phyloP scores from a whole-genome alignment of 2,113 vertebrate species.

The Carassius carassius region DNA sequence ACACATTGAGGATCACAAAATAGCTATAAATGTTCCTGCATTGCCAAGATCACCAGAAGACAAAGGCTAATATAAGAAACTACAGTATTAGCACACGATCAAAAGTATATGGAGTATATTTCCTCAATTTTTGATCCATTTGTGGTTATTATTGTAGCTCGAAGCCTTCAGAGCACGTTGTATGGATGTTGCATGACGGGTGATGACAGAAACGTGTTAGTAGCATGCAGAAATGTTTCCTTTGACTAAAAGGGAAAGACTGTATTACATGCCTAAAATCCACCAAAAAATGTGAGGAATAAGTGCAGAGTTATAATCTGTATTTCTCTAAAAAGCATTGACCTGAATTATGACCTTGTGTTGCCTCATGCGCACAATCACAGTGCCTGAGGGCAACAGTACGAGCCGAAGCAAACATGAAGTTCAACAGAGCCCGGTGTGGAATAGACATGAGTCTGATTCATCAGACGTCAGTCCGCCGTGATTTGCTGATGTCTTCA shows the following conservation, averaged over 20 bases:
- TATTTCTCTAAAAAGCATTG: slow-evolving; percentile 3
- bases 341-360: slow-evolving; percentile 20
- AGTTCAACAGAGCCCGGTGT: slow-evolving; percentile 20
- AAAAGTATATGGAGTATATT: not conserved
- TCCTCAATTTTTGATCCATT: not conserved
- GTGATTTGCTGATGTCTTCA: not conserved
- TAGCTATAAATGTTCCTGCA: not conserved
- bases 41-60: slow-evolving; percentile 25
- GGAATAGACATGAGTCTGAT: slow-evolving; percentile 28
- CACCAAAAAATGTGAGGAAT: not conserved
- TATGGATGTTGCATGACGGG: not conserved
- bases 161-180: not conserved
- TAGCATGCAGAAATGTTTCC: not conserved
- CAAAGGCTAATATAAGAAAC: slow-evolving; percentile 1
- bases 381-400: not conserved
- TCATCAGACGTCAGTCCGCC: slow-evolving; percentile 12
- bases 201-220: not conserved
- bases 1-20: not conserved
- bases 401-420: slow-evolving; percentile 11
- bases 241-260: not conserved
- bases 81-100: not conserved
- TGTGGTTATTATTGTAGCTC: not conserved
- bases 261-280: not conserved
- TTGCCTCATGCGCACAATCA: slow-evolving; percentile 7
- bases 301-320: not conserved